A percentile compares a stretch with the other conserved stretches of the same genome.
phyloP scores from a whole-genome alignment of 2,888 invertebrate species.

The Drosophila neotestacea region DNA sequence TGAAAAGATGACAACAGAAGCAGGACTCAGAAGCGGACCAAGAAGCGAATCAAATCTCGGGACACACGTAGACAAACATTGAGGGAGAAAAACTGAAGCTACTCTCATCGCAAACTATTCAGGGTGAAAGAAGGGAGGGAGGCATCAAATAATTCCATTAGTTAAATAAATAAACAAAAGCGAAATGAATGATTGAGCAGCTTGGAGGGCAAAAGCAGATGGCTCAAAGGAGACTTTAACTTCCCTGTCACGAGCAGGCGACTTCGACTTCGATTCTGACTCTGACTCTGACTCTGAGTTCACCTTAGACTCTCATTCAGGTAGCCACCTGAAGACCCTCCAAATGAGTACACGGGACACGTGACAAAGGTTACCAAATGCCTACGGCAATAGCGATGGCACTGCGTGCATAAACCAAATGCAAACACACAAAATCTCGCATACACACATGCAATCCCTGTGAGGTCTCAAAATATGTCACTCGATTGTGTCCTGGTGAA shows the following conservation, averaged over 20 bases:
- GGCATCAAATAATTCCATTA: conserved; percentile 82
- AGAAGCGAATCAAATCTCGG: conserved; percentile 53
- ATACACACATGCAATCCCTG: conserved; percentile 21
- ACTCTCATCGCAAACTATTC: conserved; percentile 20
- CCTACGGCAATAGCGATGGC: conserved; percentile 25
- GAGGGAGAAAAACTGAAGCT: conserved; percentile 1
- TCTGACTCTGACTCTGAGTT: background rate
- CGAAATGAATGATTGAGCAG: conserved; percentile 76
- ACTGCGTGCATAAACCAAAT: conserved; percentile 65
- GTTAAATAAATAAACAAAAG: conserved; percentile 82
- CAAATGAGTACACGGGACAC: conserved; percentile 24
- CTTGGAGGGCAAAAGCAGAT: conserved; percentile 4
- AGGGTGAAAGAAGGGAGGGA: background rate
- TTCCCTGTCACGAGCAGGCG: conserved; percentile 42
- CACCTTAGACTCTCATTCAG: background rate
- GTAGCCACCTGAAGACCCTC: conserved; percentile 6
- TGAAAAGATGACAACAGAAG: conserved; percentile 49
- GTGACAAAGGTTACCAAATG: conserved; percentile 54
- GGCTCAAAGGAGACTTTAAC: conserved; percentile 40
- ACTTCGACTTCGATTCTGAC: background rate
- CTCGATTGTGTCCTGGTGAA: conserved; percentile 57
- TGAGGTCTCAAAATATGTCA: conserved; percentile 65
- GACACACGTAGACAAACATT: conserved; percentile 48
- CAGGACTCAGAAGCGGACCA: conserved; percentile 13
- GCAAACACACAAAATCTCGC: conserved; percentile 43